phyloP scores from a whole-genome alignment of 1,140 invertebrate species.

The Drosophila pachea region DNA sequence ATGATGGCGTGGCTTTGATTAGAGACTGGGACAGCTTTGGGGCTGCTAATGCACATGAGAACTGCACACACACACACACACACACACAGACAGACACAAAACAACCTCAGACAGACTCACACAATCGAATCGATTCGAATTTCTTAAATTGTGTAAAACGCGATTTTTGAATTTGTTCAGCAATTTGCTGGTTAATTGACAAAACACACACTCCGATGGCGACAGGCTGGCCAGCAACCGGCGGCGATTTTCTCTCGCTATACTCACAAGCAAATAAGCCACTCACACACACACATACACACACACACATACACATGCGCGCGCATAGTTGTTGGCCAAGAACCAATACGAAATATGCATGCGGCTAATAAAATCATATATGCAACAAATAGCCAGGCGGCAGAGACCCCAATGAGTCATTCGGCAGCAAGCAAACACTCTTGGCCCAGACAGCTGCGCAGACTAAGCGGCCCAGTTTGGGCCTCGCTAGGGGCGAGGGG shows the following conservation, averaged over 20 bases:
- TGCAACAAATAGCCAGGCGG: conserved; percentile 70
- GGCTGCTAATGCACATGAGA: conserved; percentile 15
- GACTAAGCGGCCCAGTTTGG: conserved; percentile 52
- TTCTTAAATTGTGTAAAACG: conserved; percentile 62
- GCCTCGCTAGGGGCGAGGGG: not conserved
- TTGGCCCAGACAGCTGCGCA: conserved; percentile 72
- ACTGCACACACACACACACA: conserved; percentile 4
- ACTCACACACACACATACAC: conserved; percentile 28
- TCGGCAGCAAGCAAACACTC: conserved; percentile 25
- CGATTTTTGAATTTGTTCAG: conserved; percentile 74
- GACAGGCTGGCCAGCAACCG: conserved; percentile 58
- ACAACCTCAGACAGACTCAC: conserved; percentile 4
- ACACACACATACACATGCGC: not conserved
- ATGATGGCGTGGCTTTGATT: conserved; percentile 70
- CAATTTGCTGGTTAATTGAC: conserved; percentile 77
- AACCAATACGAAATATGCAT: conserved; percentile 42
- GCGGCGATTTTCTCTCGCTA: conserved; percentile 58
- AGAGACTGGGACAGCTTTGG: conserved; percentile 25
- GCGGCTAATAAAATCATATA: conserved; percentile 76
- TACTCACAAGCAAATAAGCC: conserved; percentile 13
- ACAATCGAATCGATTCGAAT: conserved; percentile 46
- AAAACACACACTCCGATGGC: conserved; percentile 61
- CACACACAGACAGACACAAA: conserved; percentile 12
- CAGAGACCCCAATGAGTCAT: conserved; percentile 72
- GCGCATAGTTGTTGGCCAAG: conserved; percentile 7